Percentiles rank a stretch among this genome's conserved stretches.
Conservation (phyloP, 37 sponge, comb jelly and placozoan species). For the Amphimedon queenslandica region DNA sequence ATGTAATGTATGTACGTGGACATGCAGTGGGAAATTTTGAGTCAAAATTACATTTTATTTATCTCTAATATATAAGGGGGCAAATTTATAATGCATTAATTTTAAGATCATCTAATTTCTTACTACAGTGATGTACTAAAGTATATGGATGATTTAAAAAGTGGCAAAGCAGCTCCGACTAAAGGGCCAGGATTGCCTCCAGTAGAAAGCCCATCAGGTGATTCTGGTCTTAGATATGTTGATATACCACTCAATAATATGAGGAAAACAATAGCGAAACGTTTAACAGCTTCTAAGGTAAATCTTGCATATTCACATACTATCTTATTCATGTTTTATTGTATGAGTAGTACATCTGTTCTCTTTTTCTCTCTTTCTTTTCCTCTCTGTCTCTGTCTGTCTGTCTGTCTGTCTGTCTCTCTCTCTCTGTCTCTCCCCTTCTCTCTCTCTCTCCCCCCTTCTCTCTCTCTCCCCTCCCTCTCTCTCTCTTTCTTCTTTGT, state of each 20-base stretch:
- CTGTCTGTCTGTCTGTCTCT: conserved; percentile 15
- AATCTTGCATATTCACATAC: neutral
- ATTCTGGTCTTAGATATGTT: neutral
- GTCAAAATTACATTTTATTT: too few relatives aligned
- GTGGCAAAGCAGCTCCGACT: neutral
- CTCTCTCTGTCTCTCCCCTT: neutral
- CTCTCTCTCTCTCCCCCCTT: conserved; percentile 15
- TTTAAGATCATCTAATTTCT: neutral
- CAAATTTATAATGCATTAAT: too few relatives aligned
- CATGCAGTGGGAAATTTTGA: too few relatives aligned
- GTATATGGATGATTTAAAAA: conserved; percentile 10
- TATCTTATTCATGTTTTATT: too few relatives aligned
- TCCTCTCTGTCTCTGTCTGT: neutral
- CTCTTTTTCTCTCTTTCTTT: conserved; percentile 19
- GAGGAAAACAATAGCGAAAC: conserved; percentile 55
- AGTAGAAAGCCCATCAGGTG: neutral
- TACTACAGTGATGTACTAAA: conserved; percentile 37
- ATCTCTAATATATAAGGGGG: too few relatives aligned
- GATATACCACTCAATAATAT: conserved; percentile 37
- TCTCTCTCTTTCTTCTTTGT: conserved; percentile 27
- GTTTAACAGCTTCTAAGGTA: conserved; percentile 50
- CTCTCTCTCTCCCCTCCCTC: conserved; percentile 20
- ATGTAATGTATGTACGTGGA: too few relatives aligned
- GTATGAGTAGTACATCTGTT: too few relatives aligned
- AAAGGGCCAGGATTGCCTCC: neutral